Percentiles rank a stretch among this genome's conserved stretches.
Evolutionary conservation across 2,888 invertebrate species (phyloP).

Genomic region (Apamea epomidion): DNA sequence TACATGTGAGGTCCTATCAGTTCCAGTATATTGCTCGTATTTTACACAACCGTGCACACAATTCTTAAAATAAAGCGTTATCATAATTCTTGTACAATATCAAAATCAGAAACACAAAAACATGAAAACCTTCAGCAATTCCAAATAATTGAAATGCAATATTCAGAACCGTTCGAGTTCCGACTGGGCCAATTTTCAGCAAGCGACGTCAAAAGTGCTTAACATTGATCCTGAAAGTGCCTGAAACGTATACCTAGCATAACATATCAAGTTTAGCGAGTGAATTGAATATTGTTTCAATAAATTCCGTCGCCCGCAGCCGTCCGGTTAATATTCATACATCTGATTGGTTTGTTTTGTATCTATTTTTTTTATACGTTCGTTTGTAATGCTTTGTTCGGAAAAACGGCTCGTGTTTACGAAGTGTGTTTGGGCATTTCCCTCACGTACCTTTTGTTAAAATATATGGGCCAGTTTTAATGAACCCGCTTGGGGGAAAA

Average conservation of each 20-base stretch:
- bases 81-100: background rate
- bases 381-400: constrained; percentile 30
- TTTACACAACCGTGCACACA: background rate
- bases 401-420: constrained; percentile 38
- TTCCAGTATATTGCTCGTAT: background rate
- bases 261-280: constrained; percentile 22
- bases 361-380: constrained; percentile 44
- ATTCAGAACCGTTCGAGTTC: background rate
- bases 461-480: constrained; percentile 54
- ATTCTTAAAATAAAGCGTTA: background rate
- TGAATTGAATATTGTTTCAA: constrained; percentile 39
- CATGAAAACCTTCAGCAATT: background rate
- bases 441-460: constrained; percentile 50
- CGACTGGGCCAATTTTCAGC: background rate
- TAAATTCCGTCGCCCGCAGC: constrained; percentile 30
- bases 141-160: background rate
- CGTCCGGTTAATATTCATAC: constrained; percentile 44
- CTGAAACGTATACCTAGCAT: constrained; percentile 18
- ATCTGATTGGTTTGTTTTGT: constrained; percentile 53
- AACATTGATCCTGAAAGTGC: constrained; percentile 11
- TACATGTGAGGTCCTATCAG: background rate
- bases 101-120: background rate
- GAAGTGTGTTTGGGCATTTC: constrained; percentile 46
- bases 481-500: constrained; percentile 41
- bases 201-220: background rate